Evolutionary conservation across 2,113 vertebrate genomes (phyloP), one percentile per base, ranked within the genome.

Genomic region (Bagarius yarrelli): DNA sequence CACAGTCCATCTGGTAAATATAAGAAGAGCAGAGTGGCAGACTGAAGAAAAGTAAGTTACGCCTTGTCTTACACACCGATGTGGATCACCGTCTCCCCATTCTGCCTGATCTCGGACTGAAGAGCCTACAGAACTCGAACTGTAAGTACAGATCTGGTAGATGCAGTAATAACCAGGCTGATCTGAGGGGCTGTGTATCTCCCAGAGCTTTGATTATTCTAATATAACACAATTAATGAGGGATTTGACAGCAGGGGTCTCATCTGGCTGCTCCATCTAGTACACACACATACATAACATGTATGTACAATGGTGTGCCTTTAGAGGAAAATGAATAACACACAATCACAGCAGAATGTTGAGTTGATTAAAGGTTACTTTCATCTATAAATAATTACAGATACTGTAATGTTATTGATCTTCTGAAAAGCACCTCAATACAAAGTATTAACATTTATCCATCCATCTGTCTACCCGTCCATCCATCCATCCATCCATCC

Each of bases 1-100:
- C 69, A 34, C 56, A 36, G 16, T 81, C 69, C 79, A 74, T 74
- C 44, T 81, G 79, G 70, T 36, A 44, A 30, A 53, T 81, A 73
- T 64, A 47, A 74, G 79, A 52, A 61, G 79, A 57, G 23, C 79
- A 55, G 47, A 52, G 59, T 74, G 55, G 78, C 55, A 72, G 66
- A 19, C 12, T 59, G 34, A 71, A 66, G 25, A 23, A 27, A 6
- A 27, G 34, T 67, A 36, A 80, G 56, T 72, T 27, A 60, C 8
- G 67, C 56, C 15, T 60, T 50, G 56, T 61, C 27, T 47, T 50
- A 13, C 27, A 19, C 69, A 61, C 79, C 52, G 78, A 70, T 57
- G 78, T 79, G 36, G 32, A 73, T 80, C 59, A 72, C 13, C 15
- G 23, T 44, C 23, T 59, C 34, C 67, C 13, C 23, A 64, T 32